A percentile compares a stretch with the other conserved stretches of the same genome.
phyloP scores from a whole-genome alignment of 1,140 invertebrate genomes.

The Drosophila prosaltans region DNA sequence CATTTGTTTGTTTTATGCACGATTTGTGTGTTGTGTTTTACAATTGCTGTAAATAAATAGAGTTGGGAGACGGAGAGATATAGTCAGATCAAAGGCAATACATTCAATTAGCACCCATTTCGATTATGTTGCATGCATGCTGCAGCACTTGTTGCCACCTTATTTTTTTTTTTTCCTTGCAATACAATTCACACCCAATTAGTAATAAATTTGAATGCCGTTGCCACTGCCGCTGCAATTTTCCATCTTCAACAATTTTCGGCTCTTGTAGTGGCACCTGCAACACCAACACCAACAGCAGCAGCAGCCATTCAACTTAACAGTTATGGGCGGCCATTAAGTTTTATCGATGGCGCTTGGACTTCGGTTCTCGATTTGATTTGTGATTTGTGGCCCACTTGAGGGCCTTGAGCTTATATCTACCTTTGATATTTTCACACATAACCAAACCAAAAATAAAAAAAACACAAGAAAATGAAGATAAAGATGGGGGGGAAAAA shows the following conservation, averaged over 20 bases:
- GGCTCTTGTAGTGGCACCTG: slow-evolving; percentile 10
- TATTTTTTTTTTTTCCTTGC: slow-evolving; percentile 26
- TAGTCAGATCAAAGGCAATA: slow-evolving; percentile 70
- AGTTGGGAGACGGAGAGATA: slow-evolving; percentile 18
- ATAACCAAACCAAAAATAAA: slow-evolving; percentile 21
- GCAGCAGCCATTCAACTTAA: slow-evolving; percentile 54
- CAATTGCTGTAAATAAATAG: slow-evolving; percentile 79
- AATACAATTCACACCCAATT: slow-evolving; percentile 81
- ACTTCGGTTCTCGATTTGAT: slow-evolving; percentile 57
- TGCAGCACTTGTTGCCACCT: slow-evolving; percentile 49
- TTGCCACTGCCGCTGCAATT: slow-evolving; percentile 28
- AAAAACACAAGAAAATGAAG: slow-evolving; percentile 35
- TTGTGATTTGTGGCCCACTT: slow-evolving; percentile 78
- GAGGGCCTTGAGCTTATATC: slow-evolving; percentile 38
- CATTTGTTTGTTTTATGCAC: slow-evolving; percentile 73
- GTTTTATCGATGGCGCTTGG: slow-evolving; percentile 78
- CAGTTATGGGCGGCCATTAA: slow-evolving; percentile 77
- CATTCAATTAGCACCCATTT: slow-evolving; percentile 75
- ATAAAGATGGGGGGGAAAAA: slow-evolving; percentile 32
- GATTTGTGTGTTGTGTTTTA: slow-evolving; percentile 65
- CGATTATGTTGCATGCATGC: slow-evolving; percentile 74
- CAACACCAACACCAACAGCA: slow-evolving; percentile 1
- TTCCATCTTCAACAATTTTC: slow-evolving; percentile 10
- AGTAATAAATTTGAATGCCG: slow-evolving; percentile 80
- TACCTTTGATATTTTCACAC: slow-evolving; percentile 77